Percentiles rank a stretch among this genome's conserved stretches.
These are phyloP conservation scores for Xanthorhoe designata DNA, from an alignment of 2,888 invertebrate species.

Conservation along the genomic window DNA sequence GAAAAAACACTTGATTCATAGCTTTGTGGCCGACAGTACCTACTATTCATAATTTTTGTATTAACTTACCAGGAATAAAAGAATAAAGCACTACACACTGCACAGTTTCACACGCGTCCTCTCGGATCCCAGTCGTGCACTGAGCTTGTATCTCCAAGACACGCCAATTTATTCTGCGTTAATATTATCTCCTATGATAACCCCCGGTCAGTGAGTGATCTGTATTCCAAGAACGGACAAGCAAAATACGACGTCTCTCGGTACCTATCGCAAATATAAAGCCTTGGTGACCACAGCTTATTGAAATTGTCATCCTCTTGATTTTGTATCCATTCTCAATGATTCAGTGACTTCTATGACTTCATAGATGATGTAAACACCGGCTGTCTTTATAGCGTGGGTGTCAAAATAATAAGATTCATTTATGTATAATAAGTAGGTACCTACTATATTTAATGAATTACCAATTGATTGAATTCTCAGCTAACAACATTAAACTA, in stretches of 20 bases:
- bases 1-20: background rate
- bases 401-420: slow-evolving; percentile 27
- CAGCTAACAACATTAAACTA: background rate
- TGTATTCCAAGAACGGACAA: slow-evolving; percentile 73
- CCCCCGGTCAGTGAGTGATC: slow-evolving; percentile 70
- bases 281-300: slow-evolving; percentile 62
- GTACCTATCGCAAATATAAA: slow-evolving; percentile 49
- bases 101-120: slow-evolving; percentile 47
- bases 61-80: slow-evolving; percentile 44
- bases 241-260: slow-evolving; percentile 59
- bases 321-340: slow-evolving; percentile 48
- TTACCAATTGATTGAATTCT: background rate
- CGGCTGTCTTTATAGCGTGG: slow-evolving; percentile 20
- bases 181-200: slow-evolving; percentile 74
- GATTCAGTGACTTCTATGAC: slow-evolving; percentile 59
- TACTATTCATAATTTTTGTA: too few species aligned
- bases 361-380: slow-evolving; percentile 51
- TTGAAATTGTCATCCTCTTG: slow-evolving; percentile 54
- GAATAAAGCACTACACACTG: slow-evolving; percentile 33
- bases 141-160: slow-evolving; percentile 63
- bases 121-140: slow-evolving; percentile 52
- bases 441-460: background rate
- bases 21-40: too few species aligned
- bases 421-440: background rate
- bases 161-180: slow-evolving; percentile 75